Evolutionary conservation across 2,888 invertebrate genomes (phyloP), one percentile per base, ranked within the genome.

Genomic region (Auanema sp.): DNA sequence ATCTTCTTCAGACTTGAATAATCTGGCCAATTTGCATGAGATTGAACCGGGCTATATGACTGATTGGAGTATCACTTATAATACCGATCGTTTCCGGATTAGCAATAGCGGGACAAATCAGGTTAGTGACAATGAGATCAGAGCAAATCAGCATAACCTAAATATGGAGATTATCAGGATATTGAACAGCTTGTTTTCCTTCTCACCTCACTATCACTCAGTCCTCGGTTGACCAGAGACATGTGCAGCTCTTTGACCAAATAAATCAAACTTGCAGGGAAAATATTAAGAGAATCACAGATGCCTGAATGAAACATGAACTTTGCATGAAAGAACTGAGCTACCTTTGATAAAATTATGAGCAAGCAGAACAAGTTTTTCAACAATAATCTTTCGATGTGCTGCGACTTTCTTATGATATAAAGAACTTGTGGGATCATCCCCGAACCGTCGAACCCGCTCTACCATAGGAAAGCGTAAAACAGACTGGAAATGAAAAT

Each of bases 91-190:
- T 69, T 33, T 96, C 96, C 0, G 97, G 97, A 86, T 93, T 93
- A 55, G 94, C 91, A 60, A 98, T 92, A 0, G 95, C 96, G 2
- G 95, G 95, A 82, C 96, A 97, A 65, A 98, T 91, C 84, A 95
- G 93, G 84, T 91, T 89, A 11, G 92, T 92, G 84, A 97, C 91
- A 25, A 97, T 91, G 64, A 98, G 87, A 83, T 98, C 96, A 0
- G 92, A 92, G 83, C 93, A 92, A 77, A 96, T 63, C 14, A 63
- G 58, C n/a, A 25, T 24, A 10, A 52, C 55, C 60, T 57, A 40
- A 66, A 67, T 6, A 2, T 23, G n/a, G n/a, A n/a, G n/a, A 64
- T 43, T 47, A 8, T 18, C 3, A 42, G 23, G 14, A 24, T 11
- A 16, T 24, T 24, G 11, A 11, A 1, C 18, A 25, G 18, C 21